Percentiles rank a stretch among this genome's conserved stretches.
Conservation (phyloP, 2,888 invertebrate species). For the Papilio demoleus region DNA sequence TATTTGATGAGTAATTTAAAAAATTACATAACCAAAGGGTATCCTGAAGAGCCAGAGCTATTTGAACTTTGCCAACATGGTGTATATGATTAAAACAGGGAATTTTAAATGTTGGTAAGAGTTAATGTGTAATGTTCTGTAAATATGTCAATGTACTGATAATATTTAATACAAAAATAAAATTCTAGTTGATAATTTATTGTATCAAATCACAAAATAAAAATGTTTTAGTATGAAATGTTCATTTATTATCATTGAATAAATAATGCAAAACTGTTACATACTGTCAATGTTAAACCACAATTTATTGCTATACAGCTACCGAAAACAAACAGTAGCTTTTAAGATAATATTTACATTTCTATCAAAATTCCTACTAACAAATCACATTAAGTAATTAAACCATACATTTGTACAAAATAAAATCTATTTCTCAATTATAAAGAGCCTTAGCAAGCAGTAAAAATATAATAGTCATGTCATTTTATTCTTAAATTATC, state of each 20-base stretch:
- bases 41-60: neutral
- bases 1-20: conserved; percentile 46
- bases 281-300: conserved; percentile 52
- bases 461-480: conserved; percentile 8
- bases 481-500: conserved; percentile 16
- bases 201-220: conserved; percentile 25
- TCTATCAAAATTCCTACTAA: conserved; percentile 35
- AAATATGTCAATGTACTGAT: conserved; percentile 6
- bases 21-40: neutral
- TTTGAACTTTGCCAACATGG: no score
- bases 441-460: neutral
- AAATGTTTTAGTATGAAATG: conserved; percentile 52
- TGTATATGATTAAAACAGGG: no score
- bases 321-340: conserved; percentile 54
- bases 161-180: neutral
- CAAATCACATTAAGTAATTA: conserved; percentile 35
- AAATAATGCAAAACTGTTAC: conserved; percentile 56
- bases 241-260: conserved; percentile 63
- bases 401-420: conserved; percentile 27
- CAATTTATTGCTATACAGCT: conserved; percentile 52
- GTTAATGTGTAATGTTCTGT: conserved; percentile 10
- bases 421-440: neutral
- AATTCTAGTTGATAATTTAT: conserved; percentile 8
- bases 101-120: neutral
- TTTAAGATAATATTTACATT: conserved; percentile 43